A percentile compares a stretch with the other conserved stretches of the same genome.
Conservation (phyloP, 2,797 vertebrate species). For the Clarias fuscus region DNA sequence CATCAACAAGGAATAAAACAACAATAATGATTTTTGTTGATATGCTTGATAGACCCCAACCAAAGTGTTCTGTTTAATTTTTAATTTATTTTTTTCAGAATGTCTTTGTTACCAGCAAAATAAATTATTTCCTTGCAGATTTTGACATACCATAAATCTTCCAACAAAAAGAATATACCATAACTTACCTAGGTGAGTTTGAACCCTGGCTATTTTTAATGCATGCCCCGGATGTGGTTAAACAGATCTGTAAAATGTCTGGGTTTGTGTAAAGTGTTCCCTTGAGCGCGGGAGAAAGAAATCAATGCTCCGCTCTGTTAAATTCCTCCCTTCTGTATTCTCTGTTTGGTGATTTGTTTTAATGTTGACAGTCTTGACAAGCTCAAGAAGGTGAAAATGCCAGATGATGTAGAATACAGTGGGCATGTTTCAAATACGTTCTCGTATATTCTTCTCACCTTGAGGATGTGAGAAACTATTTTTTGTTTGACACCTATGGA, state of each 20-base stretch:
- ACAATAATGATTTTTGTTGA: neutral
- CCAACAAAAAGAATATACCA: slow-evolving; percentile 26
- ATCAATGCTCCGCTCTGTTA: slow-evolving; percentile 54
- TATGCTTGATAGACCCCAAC: neutral
- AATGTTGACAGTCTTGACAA: slow-evolving; percentile 55
- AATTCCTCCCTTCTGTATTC: slow-evolving; percentile 47
- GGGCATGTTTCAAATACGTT: slow-evolving; percentile 49
- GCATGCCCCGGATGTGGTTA: slow-evolving; percentile 34
- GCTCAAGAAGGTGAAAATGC: slow-evolving; percentile 53
- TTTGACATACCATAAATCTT: slow-evolving; percentile 24
- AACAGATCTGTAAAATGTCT: slow-evolving; percentile 52
- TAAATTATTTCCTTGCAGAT: slow-evolving; percentile 12
- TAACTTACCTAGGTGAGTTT: slow-evolving; percentile 2
- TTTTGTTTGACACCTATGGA: slow-evolving; percentile 28
- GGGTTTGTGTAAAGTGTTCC: slow-evolving; percentile 50
- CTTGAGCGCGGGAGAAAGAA: slow-evolving; percentile 37
- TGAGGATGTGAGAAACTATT: neutral
- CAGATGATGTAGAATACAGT: slow-evolving; percentile 41
- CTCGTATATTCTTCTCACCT: slow-evolving; percentile 31
- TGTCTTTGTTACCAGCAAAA: neutral
- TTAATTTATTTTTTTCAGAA: neutral
- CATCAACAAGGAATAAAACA: neutral
- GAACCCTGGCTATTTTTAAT: slow-evolving; percentile 38
- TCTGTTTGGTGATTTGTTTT: slow-evolving; percentile 55
- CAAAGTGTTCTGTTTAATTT: neutral